These are phyloP conservation scores for Lissonota sp. DNA, from an alignment of 2,888 invertebrate species.

Conservation along the genomic window DNA sequence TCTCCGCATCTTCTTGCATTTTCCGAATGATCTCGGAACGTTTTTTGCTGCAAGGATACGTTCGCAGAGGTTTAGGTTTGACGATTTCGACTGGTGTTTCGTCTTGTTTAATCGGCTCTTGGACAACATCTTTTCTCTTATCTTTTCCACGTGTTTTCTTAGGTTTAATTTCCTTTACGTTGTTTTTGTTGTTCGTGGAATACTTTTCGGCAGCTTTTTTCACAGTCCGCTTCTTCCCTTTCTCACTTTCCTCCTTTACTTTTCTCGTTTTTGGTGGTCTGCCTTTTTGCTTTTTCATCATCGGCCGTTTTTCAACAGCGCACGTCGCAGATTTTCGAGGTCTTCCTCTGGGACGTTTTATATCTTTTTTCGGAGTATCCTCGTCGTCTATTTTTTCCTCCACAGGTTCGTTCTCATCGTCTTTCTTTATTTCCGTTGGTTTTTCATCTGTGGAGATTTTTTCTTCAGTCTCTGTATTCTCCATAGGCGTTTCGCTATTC, in stretches of 20 bases:
- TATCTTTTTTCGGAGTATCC: conserved; percentile 10
- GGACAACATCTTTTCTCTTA: not conserved
- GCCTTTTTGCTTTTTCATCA: not conserved
- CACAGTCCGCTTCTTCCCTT: conserved; percentile 24
- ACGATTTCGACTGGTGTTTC: not conserved
- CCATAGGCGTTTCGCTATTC: conserved; percentile 12
- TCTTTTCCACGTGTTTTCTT: too few relatives aligned
- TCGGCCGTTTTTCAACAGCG: not conserved
- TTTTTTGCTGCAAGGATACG: conserved; percentile 13
- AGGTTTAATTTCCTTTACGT: not conserved
- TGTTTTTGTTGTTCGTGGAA: not conserved
- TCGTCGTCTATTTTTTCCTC: conserved; percentile 10
- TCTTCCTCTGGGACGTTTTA: conserved; percentile 28
- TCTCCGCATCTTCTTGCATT: not conserved
- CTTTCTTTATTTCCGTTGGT: conserved; percentile 28
- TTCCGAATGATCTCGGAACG: not conserved
- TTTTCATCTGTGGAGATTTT: conserved; percentile 20
- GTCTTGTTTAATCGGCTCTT: not conserved
- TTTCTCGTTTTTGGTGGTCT: not conserved
- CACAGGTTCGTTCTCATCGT: conserved; percentile 20
- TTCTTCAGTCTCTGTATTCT: conserved; percentile 22
- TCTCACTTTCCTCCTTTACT: conserved; percentile 10
- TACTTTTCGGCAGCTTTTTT: conserved; percentile 23
- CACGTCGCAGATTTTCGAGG: not conserved
- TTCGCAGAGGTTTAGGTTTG: not conserved